Evolutionary conservation across 2,888 invertebrate genomes (phyloP).

Genomic region (Machimus atricapillus): DNA sequence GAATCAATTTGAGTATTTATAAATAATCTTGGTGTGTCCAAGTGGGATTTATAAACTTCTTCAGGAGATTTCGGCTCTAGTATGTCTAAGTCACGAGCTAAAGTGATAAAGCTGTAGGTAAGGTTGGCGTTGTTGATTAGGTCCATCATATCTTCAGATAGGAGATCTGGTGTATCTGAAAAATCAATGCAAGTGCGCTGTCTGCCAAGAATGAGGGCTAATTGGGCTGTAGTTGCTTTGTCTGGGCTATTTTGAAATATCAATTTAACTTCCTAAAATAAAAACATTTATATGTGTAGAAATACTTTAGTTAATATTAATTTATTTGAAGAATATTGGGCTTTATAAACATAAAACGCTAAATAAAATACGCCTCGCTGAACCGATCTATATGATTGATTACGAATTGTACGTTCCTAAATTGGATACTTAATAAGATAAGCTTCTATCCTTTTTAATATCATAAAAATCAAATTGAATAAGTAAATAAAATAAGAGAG

Average conservation of each 20-base stretch:
- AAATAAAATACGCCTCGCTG: too few species aligned
- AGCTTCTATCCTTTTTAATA: too few species aligned
- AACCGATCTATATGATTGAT: too few species aligned
- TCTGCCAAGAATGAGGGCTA: slow-evolving; percentile 90
- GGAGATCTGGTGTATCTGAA: slow-evolving; percentile 67
- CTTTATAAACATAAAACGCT: too few species aligned
- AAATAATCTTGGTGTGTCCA: slow-evolving; percentile 79
- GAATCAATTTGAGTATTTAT: slow-evolving; percentile 79
- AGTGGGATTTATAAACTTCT: slow-evolving; percentile 93
- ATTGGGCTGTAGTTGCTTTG: slow-evolving; percentile 77
- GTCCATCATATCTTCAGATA: slow-evolving; percentile 76
- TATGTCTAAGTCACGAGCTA: slow-evolving; percentile 93
- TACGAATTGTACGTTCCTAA: too few species aligned
- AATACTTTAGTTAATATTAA: neutral
- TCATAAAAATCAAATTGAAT: too few species aligned
- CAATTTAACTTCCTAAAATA: slow-evolving; percentile 27
- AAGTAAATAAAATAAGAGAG: too few species aligned
- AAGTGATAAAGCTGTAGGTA: slow-evolving; percentile 83
- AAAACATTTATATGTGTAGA: neutral
- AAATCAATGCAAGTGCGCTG: slow-evolving; percentile 85
- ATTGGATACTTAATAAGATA: too few species aligned
- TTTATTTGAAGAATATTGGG: too few species aligned
- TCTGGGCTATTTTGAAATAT: slow-evolving; percentile 22
- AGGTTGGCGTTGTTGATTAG: slow-evolving; percentile 89
- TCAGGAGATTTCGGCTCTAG: slow-evolving; percentile 96